phyloP scores from a whole-genome alignment of 2,888 invertebrate genomes.

The Argyresthia albistria region DNA sequence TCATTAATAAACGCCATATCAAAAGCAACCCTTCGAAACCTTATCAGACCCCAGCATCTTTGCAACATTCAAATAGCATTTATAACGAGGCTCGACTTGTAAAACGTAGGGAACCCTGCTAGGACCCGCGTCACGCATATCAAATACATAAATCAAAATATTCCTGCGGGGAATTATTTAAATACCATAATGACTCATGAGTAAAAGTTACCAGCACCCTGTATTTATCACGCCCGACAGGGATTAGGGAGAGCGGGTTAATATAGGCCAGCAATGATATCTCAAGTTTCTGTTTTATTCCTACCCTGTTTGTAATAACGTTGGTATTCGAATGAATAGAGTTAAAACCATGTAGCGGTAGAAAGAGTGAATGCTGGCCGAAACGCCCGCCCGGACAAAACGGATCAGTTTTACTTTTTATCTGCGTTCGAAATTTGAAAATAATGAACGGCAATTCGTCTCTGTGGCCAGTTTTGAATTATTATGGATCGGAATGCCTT shows the following conservation, averaged over 20 bases:
- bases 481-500: not conserved
- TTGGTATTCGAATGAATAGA: no score
- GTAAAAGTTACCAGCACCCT: constrained; percentile 50
- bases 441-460: not conserved
- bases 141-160: constrained; percentile 48
- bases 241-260: constrained; percentile 54
- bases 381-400: no score
- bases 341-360: no score
- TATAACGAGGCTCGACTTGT: not conserved
- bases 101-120: constrained; percentile 22
- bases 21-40: not conserved
- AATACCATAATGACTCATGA: constrained; percentile 69
- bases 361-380: no score
- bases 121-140: constrained; percentile 47
- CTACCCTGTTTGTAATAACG: no score
- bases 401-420: not conserved
- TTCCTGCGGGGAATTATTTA: constrained; percentile 63
- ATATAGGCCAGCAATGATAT: constrained; percentile 31
- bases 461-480: not conserved
- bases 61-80: not conserved
- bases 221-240: constrained; percentile 55
- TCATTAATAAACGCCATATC: not conserved
- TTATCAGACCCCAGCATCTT: not conserved
- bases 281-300: not conserved
- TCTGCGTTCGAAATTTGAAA: not conserved